These are phyloP conservation scores for Hofmannophila pseudospretella DNA, from an alignment of 2,888 invertebrate genomes.

Conservation along the genomic window DNA sequence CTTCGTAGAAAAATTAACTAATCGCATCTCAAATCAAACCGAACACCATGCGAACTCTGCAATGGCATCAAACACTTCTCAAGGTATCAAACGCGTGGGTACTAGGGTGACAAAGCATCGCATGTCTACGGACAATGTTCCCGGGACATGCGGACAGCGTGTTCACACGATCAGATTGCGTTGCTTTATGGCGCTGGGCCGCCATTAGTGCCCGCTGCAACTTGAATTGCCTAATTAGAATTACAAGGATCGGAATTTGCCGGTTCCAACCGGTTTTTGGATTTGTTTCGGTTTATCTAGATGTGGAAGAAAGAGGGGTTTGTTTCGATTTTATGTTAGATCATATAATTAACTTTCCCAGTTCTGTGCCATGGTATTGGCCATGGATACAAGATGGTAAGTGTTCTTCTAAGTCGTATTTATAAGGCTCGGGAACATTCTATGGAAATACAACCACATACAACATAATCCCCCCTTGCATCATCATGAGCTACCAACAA, in stretches of 20 bases:
- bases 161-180: conserved; percentile 75
- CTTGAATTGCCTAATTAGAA: conserved; percentile 75
- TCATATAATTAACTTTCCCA: no score
- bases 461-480: no score
- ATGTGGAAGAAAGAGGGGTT: background rate
- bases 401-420: no score
- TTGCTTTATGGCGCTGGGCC: conserved; percentile 61
- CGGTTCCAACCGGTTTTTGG: conserved; percentile 44
- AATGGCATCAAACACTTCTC: background rate
- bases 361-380: no score
- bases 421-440: no score
- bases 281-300: conserved; percentile 4
- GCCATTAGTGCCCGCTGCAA: conserved; percentile 62
- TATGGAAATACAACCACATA: no score
- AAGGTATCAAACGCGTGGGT: conserved; percentile 36
- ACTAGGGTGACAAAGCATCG: conserved; percentile 72
- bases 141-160: conserved; percentile 55
- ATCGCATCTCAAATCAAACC: no score
- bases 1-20: no score
- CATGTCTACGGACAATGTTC: conserved; percentile 65
- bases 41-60: background rate
- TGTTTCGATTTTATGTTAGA: background rate
- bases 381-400: no score
- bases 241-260: conserved; percentile 42
- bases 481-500: no score